phyloP scores from a whole-genome alignment of 2,888 invertebrate species.

The Oligia fasciuncula region DNA sequence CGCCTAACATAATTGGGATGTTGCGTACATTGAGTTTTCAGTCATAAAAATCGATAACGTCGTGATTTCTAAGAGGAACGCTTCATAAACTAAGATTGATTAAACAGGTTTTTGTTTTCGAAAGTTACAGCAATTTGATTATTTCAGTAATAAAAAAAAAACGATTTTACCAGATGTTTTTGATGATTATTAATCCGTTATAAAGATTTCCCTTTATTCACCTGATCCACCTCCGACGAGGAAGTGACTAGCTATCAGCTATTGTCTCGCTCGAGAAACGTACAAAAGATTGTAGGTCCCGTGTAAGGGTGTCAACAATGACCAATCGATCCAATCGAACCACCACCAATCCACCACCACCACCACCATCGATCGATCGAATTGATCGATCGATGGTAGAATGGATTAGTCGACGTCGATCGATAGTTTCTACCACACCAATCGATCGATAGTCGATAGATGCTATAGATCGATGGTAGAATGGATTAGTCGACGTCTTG shows the following conservation, averaged over 20 bases:
- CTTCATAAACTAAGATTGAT: constrained; percentile 16
- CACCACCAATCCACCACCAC: no score
- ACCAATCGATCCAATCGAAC: no score
- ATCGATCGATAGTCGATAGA: no score
- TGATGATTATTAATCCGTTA: background rate
- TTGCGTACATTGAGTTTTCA: constrained; percentile 10
- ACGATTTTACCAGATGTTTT: background rate
- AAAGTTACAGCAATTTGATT: background rate
- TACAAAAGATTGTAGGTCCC: background rate
- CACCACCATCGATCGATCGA: no score
- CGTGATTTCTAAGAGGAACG: constrained; percentile 10
- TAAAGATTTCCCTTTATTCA: no score
- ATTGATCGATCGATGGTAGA: no score
- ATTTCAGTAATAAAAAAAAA: background rate
- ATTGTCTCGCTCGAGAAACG: background rate
- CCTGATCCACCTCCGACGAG: background rate
- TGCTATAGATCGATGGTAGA: no score
- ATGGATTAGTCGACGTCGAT: no score
- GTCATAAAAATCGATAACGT: constrained; percentile 37
- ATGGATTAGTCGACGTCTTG: no score
- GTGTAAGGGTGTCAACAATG: background rate
- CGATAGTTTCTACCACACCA: no score
- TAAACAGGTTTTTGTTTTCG: background rate
- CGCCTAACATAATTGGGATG: background rate
- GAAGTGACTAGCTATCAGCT: background rate